Evolutionary conservation across 2,888 invertebrate genomes (phyloP).

Genomic region (Cordilura impudica): DNA sequence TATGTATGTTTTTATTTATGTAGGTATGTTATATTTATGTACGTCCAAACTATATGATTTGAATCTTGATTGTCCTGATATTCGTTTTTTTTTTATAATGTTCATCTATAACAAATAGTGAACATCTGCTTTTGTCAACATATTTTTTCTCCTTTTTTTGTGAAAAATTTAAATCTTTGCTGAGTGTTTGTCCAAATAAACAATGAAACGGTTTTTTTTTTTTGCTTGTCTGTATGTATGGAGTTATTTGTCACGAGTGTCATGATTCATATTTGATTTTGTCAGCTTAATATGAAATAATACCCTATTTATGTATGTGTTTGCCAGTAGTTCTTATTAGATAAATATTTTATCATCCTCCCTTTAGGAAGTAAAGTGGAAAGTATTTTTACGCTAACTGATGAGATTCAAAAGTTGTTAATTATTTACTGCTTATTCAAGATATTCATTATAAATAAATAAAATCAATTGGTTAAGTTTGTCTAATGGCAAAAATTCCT

Average conservation of each 20-base stretch:
- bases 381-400: too few relatives aligned
- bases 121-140: slow-evolving; percentile 54
- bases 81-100: slow-evolving; percentile 40
- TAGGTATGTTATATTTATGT: background rate
- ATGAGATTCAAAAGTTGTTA: too few relatives aligned
- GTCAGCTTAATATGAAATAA: slow-evolving; percentile 18
- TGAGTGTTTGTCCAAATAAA: slow-evolving; percentile 47
- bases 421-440: too few relatives aligned
- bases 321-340: too few relatives aligned
- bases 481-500: too few relatives aligned
- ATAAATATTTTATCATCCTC: background rate
- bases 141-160: slow-evolving; percentile 6
- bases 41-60: too few relatives aligned
- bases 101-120: slow-evolving; percentile 28
- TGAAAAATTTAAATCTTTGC: slow-evolving; percentile 16
- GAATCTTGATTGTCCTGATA: slow-evolving; percentile 63
- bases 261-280: slow-evolving; percentile 53
- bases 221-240: background rate
- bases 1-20: background rate
- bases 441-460: too few relatives aligned
- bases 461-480: too few relatives aligned
- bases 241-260: slow-evolving; percentile 49
- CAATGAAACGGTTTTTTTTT: background rate
- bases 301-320: too few relatives aligned
- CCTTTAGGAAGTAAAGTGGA: background rate